phyloP scores from a whole-genome alignment of 2,113 vertebrate species.

The Semnornis frantzii region DNA sequence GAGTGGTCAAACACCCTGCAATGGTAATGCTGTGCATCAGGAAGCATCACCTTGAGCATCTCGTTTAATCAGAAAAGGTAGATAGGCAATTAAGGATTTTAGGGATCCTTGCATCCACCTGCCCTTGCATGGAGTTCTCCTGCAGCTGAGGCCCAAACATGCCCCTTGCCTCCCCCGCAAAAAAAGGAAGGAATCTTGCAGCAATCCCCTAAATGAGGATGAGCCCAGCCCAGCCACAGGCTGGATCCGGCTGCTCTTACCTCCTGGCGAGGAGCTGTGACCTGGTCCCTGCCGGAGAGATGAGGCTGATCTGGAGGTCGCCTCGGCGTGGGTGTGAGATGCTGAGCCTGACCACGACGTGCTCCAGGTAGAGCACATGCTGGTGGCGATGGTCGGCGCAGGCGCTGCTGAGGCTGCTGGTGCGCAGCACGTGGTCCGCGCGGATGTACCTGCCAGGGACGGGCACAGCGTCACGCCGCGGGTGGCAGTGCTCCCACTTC shows the following conservation, averaged over 20 bases:
- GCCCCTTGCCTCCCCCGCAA: too few relatives aligned
- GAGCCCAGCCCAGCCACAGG: rapidly evolving
- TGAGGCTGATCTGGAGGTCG: constrained; percentile 89
- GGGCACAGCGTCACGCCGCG: rapidly evolving
- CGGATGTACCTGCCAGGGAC: constrained; percentile 81
- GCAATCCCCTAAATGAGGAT: background rate
- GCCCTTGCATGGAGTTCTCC: background rate
- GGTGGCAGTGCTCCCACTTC: background rate
- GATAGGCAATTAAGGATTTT: background rate
- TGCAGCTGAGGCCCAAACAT: background rate
- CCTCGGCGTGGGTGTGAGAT: constrained; percentile 86
- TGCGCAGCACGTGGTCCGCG: constrained; percentile 79
- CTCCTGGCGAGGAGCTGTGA: constrained; percentile 89
- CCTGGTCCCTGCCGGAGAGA: constrained; percentile 87
- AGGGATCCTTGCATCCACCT: rapidly evolving
- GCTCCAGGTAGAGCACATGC: constrained; percentile 84
- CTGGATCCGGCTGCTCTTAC: constrained; percentile 50
- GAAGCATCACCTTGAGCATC: background rate
- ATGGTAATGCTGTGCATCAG: background rate
- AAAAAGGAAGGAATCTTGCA: background rate
- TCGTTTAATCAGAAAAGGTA: background rate
- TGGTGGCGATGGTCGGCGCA: constrained; percentile 81
- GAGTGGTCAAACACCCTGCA: constrained; percentile 85
- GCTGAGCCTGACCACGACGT: constrained; percentile 84
- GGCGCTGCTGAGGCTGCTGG: constrained; percentile 76